phyloP scores from a whole-genome alignment of 2,797 vertebrate genomes.

The Scolopax bukidnonensis region DNA sequence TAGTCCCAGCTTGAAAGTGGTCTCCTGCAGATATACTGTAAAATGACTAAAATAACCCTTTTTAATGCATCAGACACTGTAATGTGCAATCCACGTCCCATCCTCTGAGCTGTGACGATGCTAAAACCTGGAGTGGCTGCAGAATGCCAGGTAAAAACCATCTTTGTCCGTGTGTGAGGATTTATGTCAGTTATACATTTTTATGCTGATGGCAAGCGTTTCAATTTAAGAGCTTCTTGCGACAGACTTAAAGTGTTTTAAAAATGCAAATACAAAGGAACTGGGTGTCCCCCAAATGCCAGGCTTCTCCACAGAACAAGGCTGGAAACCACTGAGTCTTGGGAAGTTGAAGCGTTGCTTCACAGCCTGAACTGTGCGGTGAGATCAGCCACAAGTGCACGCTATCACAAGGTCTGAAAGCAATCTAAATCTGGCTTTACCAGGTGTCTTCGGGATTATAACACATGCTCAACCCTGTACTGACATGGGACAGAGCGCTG shows the following conservation, averaged over 20 bases:
- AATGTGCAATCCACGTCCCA: background rate
- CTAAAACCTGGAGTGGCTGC: background rate
- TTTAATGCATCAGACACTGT: background rate
- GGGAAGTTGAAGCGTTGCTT: background rate
- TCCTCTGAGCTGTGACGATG: background rate
- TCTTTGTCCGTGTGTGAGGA: background rate
- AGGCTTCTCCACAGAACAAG: background rate
- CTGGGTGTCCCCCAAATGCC: background rate
- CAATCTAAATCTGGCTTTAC: background rate
- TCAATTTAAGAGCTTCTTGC: background rate
- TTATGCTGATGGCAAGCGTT: background rate
- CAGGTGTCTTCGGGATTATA: background rate
- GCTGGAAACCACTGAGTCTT: background rate
- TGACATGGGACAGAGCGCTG: background rate
- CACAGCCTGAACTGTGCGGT: background rate
- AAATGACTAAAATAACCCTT: background rate
- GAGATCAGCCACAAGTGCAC: background rate
- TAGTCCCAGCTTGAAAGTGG: slow-evolving; percentile 14
- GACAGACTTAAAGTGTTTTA: background rate
- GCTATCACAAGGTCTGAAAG: background rate
- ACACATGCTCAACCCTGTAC: background rate
- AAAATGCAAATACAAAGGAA: background rate
- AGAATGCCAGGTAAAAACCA: background rate
- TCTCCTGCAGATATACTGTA: background rate
- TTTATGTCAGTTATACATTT: background rate